Conservation (phyloP, 1,140 invertebrate genomes). For the Zaprionus taronus region DNA sequence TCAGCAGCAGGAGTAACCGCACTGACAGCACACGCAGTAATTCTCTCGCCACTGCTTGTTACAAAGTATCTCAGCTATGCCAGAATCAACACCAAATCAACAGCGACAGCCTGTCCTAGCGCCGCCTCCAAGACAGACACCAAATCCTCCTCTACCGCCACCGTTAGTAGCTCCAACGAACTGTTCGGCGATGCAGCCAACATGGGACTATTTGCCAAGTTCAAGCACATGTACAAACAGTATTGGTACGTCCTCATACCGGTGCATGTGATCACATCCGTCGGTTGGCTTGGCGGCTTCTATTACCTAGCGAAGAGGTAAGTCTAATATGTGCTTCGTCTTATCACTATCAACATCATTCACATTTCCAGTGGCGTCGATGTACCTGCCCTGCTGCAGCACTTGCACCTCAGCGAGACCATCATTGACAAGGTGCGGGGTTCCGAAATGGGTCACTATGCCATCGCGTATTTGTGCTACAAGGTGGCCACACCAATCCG, state of each 20-base stretch:
- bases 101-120: constrained; percentile 26
- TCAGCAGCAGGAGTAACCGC: constrained; percentile 4
- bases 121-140: constrained; percentile 59
- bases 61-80: constrained; percentile 46
- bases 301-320: constrained; percentile 95
- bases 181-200: constrained; percentile 78
- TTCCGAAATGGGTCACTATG: constrained; percentile 93
- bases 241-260: constrained; percentile 97
- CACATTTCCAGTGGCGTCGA: constrained; percentile 90
- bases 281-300: constrained; percentile 93
- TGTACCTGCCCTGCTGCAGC: constrained; percentile 91
- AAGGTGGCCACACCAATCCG: constrained; percentile 95
- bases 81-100: constrained; percentile 53
- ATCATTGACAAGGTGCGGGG: constrained; percentile 90
- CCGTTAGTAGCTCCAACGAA: constrained; percentile 44
- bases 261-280: constrained; percentile 94
- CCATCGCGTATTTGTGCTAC: constrained; percentile 94
- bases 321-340: constrained; percentile 7
- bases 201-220: constrained; percentile 89
- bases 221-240: constrained; percentile 96
- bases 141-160: constrained; percentile 48
- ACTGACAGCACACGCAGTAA: constrained; percentile 15
- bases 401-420: constrained; percentile 90
- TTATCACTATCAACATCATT: neutral
- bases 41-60: constrained; percentile 31